Evolutionary conservation across 2,113 vertebrate genomes (phyloP).

Genomic region (Porphyrio hochstetteri): DNA sequence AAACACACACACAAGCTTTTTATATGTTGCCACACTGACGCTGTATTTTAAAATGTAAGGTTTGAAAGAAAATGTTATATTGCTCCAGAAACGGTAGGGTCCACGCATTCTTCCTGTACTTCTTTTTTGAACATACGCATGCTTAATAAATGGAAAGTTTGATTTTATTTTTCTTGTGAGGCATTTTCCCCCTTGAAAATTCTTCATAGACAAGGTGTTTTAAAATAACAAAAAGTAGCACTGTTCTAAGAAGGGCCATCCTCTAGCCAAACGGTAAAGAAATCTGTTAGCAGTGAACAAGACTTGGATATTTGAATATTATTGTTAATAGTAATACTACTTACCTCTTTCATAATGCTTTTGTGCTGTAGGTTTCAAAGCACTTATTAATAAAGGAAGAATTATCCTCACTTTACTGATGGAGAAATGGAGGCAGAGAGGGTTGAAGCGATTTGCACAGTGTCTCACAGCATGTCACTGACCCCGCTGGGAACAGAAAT

Average conservation of each 20-base stretch:
- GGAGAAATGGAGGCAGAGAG: slow-evolving; percentile 63
- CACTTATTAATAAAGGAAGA: slow-evolving; percentile 66
- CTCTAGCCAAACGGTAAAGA: neutral
- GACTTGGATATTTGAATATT: slow-evolving; percentile 7
- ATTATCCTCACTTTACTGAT: slow-evolving; percentile 67
- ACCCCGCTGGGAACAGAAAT: slow-evolving; percentile 64
- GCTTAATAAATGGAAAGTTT: neutral
- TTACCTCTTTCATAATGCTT: slow-evolving; percentile 59
- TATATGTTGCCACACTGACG: neutral
- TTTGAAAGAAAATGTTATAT: neutral
- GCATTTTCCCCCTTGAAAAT: neutral
- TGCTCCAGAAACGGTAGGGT: neutral
- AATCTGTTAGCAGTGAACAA: slow-evolving; percentile 11
- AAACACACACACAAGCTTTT: neutral
- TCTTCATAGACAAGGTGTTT: neutral
- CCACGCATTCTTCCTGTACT: neutral
- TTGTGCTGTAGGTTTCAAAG: slow-evolving; percentile 66
- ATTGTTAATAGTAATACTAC: slow-evolving; percentile 41
- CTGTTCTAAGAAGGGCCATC: neutral
- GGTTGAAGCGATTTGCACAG: slow-evolving; percentile 66
- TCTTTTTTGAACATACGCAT: neutral
- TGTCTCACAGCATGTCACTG: slow-evolving; percentile 67
- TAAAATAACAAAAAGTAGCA: neutral
- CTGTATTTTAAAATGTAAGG: neutral
- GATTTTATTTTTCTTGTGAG: neutral